phyloP scores from a whole-genome alignment of 2,797 vertebrate species.

The Sebastes iracundus region DNA sequence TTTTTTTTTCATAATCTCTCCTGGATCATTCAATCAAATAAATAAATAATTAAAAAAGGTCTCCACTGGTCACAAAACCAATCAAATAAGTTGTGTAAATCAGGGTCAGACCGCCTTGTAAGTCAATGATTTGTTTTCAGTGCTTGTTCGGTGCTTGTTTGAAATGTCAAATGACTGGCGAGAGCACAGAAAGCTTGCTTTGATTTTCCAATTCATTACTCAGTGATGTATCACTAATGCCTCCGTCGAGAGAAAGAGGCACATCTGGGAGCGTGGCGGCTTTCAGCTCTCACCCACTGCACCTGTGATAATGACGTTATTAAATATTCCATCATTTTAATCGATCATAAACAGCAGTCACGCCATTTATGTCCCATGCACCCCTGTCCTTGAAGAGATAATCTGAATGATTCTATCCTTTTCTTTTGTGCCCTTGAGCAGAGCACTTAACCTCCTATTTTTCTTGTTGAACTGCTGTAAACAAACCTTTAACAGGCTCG shows the following conservation, averaged over 20 bases:
- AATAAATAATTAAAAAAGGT: not conserved
- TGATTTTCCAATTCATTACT: constrained; percentile 54
- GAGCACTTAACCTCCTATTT: not conserved
- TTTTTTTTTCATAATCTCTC: not conserved
- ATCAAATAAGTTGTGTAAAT: not conserved
- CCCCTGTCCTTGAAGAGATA: not conserved
- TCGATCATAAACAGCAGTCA: not conserved
- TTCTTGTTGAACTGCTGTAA: not conserved
- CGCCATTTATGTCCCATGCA: not conserved
- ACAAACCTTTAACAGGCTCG: not conserved
- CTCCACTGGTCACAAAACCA: not conserved
- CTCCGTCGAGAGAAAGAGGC: constrained; percentile 29
- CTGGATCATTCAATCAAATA: not conserved
- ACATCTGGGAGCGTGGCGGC: not conserved
- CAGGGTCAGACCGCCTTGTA: constrained; percentile 9
- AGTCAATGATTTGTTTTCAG: constrained; percentile 27
- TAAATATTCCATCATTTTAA: constrained; percentile 2
- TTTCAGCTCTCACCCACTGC: constrained; percentile 1
- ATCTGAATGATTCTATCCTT: not conserved
- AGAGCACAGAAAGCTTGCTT: constrained; percentile 31
- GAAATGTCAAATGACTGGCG: constrained; percentile 52
- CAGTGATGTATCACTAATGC: constrained; percentile 37
- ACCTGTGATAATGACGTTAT: constrained; percentile 11
- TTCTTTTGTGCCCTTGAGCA: not conserved
- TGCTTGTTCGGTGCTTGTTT: constrained; percentile 35